phyloP scores from a whole-genome alignment of 2,797 vertebrate genomes.

The Allobates femoralis region DNA sequence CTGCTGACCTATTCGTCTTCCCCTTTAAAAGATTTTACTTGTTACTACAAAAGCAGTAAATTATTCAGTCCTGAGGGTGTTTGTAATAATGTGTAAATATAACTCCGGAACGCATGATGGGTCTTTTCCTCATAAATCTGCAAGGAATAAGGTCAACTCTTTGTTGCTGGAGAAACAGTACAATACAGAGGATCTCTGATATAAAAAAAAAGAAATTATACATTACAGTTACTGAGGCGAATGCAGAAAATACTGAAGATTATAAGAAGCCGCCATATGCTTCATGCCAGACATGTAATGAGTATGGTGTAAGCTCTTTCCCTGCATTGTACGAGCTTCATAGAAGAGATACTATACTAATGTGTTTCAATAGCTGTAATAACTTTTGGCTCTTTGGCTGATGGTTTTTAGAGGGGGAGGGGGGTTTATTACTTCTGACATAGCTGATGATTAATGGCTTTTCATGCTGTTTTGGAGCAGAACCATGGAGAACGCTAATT shows the following conservation, averaged over 20 bases:
- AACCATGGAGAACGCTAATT: not conserved
- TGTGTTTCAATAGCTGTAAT: not conserved
- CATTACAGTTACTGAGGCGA: not conserved
- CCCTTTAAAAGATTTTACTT: constrained; percentile 15
- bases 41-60: constrained; percentile 7
- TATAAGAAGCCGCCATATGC: not conserved
- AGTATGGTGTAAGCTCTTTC: not conserved
- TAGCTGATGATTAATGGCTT: not conserved
- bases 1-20: constrained; percentile 26
- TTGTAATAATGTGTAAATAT: constrained; percentile 37
- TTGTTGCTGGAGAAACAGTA: not conserved
- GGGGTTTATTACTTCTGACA: not conserved
- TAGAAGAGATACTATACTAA: not conserved
- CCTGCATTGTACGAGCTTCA: not conserved
- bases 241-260: not conserved
- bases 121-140: constrained; percentile 10
- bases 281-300: no score
- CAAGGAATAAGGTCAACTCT: constrained; percentile 30
- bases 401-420: not conserved
- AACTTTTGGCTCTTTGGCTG: not conserved
- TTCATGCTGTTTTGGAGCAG: not conserved
- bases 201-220: not conserved
- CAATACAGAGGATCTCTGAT: not conserved
- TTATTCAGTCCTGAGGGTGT: constrained; percentile 45
- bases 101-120: not conserved